These are phyloP conservation scores for Acrocephalus arundinaceus DNA, from an alignment of 2,113 vertebrate genomes.

Conservation along the genomic window DNA sequence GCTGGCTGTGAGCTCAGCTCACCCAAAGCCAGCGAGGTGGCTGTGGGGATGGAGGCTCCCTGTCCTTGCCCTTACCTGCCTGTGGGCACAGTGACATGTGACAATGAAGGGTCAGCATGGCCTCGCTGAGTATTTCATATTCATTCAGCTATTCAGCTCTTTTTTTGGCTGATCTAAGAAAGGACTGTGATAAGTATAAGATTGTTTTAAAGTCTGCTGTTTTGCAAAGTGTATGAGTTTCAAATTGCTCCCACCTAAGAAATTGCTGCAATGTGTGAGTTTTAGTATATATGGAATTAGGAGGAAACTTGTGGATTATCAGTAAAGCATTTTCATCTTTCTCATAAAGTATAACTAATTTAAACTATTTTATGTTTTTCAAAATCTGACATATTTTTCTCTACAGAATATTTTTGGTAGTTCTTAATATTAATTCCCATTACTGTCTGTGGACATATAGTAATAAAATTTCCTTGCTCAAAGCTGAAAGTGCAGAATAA, in stretches of 20 bases:
- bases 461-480: not conserved
- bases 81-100: fast-evolving
- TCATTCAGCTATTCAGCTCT: not conserved
- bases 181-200: not conserved
- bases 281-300: not conserved
- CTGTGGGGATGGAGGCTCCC: not conserved
- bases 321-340: conserved; percentile 6
- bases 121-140: fast-evolving
- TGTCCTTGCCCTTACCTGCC: not conserved
- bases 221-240: not conserved
- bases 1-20: not conserved
- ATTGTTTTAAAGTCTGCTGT: not conserved
- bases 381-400: not conserved
- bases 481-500: not conserved
- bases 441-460: not conserved
- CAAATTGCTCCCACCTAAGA: not conserved
- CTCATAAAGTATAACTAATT: conserved; percentile 17
- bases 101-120: not conserved
- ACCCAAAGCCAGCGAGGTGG: too few species aligned
- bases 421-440: not conserved
- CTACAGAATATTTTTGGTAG: not conserved
- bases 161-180: not conserved
- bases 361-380: not conserved
- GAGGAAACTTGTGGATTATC: conserved; percentile 27
- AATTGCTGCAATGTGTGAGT: not conserved